Percentiles rank a stretch among this genome's conserved stretches.
phyloP scores from a whole-genome alignment of 2,888 invertebrate species.

The Aphelenchoides bicaudatus region DNA sequence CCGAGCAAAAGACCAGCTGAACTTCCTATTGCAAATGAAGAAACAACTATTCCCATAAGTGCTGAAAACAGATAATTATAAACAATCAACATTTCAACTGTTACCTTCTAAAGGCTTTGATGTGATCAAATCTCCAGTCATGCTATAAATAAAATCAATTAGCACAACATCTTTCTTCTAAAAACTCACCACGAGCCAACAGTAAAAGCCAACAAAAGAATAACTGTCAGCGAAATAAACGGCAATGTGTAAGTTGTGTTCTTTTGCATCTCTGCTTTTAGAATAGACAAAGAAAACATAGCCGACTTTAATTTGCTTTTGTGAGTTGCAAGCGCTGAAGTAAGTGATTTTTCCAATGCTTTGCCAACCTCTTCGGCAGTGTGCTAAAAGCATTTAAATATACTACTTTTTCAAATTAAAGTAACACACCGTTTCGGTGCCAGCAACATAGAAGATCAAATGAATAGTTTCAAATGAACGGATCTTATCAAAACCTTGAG shows the following conservation, averaged over 20 bases:
- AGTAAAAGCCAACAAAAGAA: conserved; percentile 56
- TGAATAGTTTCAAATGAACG: conserved; percentile 53
- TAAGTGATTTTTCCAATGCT: conserved; percentile 45
- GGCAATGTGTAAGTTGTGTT: conserved; percentile 60
- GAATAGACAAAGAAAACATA: conserved; percentile 49
- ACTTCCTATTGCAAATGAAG: conserved; percentile 55
- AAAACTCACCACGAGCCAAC: conserved; percentile 51
- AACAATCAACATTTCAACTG: background rate
- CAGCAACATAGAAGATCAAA: conserved; percentile 46
- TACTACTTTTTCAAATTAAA: background rate
- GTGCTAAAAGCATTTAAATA: conserved; percentile 32
- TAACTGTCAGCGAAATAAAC: conserved; percentile 54
- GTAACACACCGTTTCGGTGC: conserved; percentile 39
- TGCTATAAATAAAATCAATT: conserved; percentile 31
- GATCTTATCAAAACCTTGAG: conserved; percentile 36
- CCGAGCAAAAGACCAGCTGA: conserved; percentile 53
- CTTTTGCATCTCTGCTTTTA: conserved; percentile 59
- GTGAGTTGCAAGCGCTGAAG: conserved; percentile 37
- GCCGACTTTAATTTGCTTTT: conserved; percentile 23
- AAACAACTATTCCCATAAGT: conserved; percentile 55
- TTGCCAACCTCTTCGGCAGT: conserved; percentile 51
- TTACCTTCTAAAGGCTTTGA: conserved; percentile 58
- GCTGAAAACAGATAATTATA: too few species aligned
- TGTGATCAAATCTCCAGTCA: conserved; percentile 59
- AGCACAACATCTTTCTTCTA: conserved; percentile 4